Evolutionary conservation across 2,113 vertebrate genomes (phyloP).

Genomic region (Abramis brama): DNA sequence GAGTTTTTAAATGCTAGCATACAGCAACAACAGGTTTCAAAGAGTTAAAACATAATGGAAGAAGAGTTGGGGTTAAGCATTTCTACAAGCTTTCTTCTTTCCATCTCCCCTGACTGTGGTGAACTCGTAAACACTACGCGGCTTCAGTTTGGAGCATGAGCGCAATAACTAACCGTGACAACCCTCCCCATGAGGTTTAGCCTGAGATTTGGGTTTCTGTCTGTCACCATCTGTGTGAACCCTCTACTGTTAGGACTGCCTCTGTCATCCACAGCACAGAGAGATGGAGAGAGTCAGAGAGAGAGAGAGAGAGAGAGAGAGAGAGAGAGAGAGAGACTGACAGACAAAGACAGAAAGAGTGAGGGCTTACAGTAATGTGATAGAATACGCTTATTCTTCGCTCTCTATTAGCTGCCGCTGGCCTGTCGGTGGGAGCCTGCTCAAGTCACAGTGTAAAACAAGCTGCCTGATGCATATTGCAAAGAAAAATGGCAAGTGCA

Average conservation of each 20-base stretch:
- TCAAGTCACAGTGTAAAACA: background rate
- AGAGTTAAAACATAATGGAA: background rate
- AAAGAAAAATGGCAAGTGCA: background rate
- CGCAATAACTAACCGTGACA: slow-evolving; percentile 35
- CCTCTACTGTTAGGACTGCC: slow-evolving; percentile 33
- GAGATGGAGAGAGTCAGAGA: slow-evolving; percentile 31
- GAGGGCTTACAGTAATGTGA: slow-evolving; percentile 44
- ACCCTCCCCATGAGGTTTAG: slow-evolving; percentile 19
- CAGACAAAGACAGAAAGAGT: slow-evolving; percentile 17
- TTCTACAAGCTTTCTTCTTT: slow-evolving; percentile 17
- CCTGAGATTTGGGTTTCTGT: slow-evolving; percentile 39
- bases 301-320: background rate
- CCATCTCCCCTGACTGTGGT: background rate
- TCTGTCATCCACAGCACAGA: slow-evolving; percentile 20
- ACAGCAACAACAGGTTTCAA: background rate
- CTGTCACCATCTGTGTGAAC: slow-evolving; percentile 24
- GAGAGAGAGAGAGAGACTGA: slow-evolving; percentile 4
- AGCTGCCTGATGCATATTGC: background rate
- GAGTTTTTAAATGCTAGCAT: background rate
- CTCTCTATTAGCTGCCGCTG: slow-evolving; percentile 30
- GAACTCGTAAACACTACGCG: slow-evolving; percentile 6
- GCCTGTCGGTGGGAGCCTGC: background rate
- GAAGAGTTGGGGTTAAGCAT: slow-evolving; percentile 13
- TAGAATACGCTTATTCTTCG: slow-evolving; percentile 38
- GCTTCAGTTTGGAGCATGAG: background rate